Evolutionary conservation across 2,113 vertebrate genomes (phyloP), one percentile per base, ranked within the genome.

Genomic region (Gobius niger): DNA sequence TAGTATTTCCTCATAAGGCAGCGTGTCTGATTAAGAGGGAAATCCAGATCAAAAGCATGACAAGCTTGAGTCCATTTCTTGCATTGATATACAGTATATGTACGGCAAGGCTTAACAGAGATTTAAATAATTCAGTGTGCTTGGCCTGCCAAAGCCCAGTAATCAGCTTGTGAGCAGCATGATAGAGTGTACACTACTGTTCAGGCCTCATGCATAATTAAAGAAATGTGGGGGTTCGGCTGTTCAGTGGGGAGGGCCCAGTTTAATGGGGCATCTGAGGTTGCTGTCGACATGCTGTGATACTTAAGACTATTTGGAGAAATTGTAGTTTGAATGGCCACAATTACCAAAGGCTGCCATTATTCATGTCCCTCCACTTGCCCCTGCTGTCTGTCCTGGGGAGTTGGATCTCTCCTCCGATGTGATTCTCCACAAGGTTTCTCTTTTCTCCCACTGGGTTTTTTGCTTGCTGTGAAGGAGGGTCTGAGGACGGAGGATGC

Each of bases 51-150:
- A 87, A 80, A 80, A 90, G 87, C 77, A 85, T 85, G 84, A 89
- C 78, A 15, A 72, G 76, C 84, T 80, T 83, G 87, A 87, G 92
- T 92, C 90, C 82, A 82, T 93, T 93, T 91, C 91, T 92, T 89
- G 87, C 88, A 88, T 63, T 91, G 91, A 92, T 93, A 81, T 10
- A 24, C 52, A 54, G 9, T 34, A 34, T 86, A 93, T 89, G 87
- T 80, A 90, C 78, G 75, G 80, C 64, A 80, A 15, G 87, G 88
- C 87, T 93, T 94, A 93, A 93, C 89, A 91, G 91, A 93, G 92
- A 94, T 93, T 93, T 95, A 88, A 95, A 95, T 95, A 94, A 95
- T 94, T 95, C 91, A 95, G 90, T 89, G 85, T 85, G 85, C 91
- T 93, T 90, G 90, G 91, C 90, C 83, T 70, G 79, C 91, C 90